A percentile compares a stretch with the other conserved stretches of the same genome.
phyloP scores from a whole-genome alignment of 2,797 vertebrate species.

The Pipistrellus nathusii region DNA sequence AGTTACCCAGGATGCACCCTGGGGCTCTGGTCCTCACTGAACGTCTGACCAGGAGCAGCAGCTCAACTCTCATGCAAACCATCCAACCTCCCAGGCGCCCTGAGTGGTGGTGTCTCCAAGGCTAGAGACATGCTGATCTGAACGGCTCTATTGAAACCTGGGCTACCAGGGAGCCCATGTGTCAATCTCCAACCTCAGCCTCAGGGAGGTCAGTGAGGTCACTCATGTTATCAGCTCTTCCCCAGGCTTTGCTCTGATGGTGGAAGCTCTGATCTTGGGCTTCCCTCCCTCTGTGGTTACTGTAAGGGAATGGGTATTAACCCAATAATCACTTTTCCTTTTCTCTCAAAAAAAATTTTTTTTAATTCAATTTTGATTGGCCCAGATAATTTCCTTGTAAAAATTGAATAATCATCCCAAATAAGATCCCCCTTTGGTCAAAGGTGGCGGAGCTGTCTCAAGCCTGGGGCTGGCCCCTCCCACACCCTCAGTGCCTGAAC shows the following conservation, averaged over 20 bases:
- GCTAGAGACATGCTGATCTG: too few relatives aligned
- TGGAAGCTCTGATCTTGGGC: not conserved
- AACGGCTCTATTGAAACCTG: not conserved
- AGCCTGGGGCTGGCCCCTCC: too few relatives aligned
- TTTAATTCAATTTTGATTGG: not conserved
- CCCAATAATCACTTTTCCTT: not conserved
- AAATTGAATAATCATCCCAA: constrained; percentile 13
- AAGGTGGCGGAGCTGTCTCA: not conserved
- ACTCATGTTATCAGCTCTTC: not conserved
- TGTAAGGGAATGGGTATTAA: not conserved
- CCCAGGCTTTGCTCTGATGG: not conserved
- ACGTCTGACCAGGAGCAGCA: not conserved
- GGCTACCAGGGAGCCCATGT: not conserved
- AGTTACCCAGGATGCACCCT: not conserved
- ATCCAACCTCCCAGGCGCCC: not conserved
- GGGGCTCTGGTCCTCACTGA: not conserved
- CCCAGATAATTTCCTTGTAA: constrained; percentile 9
- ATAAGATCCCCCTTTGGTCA: not conserved
- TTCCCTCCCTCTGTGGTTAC: constrained; percentile 2
- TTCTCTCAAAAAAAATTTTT: not conserved
- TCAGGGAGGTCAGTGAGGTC: not conserved
- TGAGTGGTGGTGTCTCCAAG: not conserved
- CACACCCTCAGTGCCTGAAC: not conserved
- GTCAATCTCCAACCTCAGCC: not conserved
- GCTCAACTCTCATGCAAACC: not conserved